A percentile compares a stretch with the other conserved stretches of the same genome.
Evolutionary conservation across 2,113 vertebrate species (phyloP).

Genomic region (Shinisaurus crocodilurus): DNA sequence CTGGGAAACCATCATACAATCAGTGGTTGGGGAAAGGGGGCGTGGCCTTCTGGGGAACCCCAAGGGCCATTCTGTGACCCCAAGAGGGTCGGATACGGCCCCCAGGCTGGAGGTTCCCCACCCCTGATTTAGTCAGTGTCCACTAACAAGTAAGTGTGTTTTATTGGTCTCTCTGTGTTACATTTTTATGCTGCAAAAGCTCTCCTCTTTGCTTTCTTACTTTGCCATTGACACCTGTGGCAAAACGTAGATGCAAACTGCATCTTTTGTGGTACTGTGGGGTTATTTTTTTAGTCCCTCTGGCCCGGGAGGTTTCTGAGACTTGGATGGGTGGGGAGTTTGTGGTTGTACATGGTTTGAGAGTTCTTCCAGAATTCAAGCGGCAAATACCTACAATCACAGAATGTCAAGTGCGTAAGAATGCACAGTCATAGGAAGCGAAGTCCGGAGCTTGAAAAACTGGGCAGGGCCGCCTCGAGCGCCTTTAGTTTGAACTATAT

Average conservation of each 20-base stretch:
- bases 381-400: neutral
- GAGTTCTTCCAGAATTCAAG: neutral
- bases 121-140: slow-evolving; percentile 12
- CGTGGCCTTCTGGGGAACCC: too few species aligned
- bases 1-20: too few species aligned
- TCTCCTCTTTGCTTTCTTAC: neutral
- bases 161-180: neutral
- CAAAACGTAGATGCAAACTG: neutral
- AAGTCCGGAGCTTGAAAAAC: rapidly evolving
- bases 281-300: neutral
- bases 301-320: neutral
- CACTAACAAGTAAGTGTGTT: neutral
- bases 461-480: too few species aligned
- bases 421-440: rapidly evolving
- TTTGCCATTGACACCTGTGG: neutral
- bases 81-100: too few species aligned
- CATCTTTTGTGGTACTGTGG: neutral
- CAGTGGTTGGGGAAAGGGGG: too few species aligned
- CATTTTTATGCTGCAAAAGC: neutral
- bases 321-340: neutral
- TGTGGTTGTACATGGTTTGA: neutral
- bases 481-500: neutral
- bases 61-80: too few species aligned
- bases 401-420: neutral
- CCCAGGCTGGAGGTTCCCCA: too few species aligned